Conservation (phyloP, 2,888 invertebrate genomes). For the Metalampra italica region DNA sequence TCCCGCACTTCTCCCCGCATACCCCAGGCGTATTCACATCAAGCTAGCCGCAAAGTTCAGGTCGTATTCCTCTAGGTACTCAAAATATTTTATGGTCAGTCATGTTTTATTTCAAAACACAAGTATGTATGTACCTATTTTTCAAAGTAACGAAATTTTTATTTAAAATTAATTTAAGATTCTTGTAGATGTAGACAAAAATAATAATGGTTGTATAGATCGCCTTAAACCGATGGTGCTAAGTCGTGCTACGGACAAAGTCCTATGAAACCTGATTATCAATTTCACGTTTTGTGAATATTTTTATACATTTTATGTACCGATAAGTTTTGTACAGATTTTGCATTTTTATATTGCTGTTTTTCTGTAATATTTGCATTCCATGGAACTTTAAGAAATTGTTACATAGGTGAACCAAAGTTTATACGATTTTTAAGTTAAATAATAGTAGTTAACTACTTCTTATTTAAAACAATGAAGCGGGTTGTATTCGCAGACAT, state of each 20-base stretch:
- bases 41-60: too few relatives aligned
- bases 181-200: constrained; percentile 19
- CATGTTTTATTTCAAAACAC: constrained; percentile 18
- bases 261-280: constrained; percentile 60
- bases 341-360: constrained; percentile 39
- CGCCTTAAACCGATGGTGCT: constrained; percentile 61
- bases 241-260: constrained; percentile 70
- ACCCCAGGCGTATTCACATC: not conserved
- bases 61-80: too few relatives aligned
- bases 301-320: constrained; percentile 36
- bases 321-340: constrained; percentile 65
- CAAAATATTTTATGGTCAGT: constrained; percentile 25
- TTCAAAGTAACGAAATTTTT: not conserved
- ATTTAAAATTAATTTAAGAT: not conserved
- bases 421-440: not conserved
- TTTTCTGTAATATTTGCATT: constrained; percentile 7
- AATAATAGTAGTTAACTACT: not conserved
- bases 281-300: constrained; percentile 62
- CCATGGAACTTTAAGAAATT: not conserved
- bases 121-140: too few relatives aligned
- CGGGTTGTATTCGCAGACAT: too few relatives aligned
- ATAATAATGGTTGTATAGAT: constrained; percentile 26
- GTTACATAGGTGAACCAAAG: not conserved
- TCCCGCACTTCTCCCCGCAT: not conserved
- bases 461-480: too few relatives aligned